Base-by-base conservation (phyloP, 2,797 vertebrate genomes). In the Neosilurus mollespiculum region DNA sequence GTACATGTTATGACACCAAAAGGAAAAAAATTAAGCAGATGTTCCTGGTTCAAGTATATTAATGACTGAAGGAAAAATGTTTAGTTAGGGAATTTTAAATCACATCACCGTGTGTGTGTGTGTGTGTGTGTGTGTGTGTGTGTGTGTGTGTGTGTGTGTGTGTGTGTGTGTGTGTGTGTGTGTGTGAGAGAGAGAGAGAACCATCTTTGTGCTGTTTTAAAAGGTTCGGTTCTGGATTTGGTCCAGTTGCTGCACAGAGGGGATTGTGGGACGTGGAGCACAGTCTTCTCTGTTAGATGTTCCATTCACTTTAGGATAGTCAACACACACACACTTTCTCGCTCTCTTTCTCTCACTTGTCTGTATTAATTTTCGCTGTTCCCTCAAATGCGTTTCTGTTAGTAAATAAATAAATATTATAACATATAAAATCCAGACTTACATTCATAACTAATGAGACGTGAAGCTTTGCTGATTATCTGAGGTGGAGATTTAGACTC, bases 161-260 rank as follows among this genome's bases (percentile, higher is more conserved):
- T 62, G 61, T 18, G 80, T 22, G 67, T 54, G 61, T 26, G 34
- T 24, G 20, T 53, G 43, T 65, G 62, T 65, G 62, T 24, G 62
- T 64, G 26, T 66, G 26, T 30, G 65, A 18, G 66, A 37, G 16
- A 10, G 62, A 6, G 12, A 10, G 65, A 18, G 30, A 51, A 20
- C 20, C 8, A 59, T 59, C 7, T 51, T 26, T 53, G 61, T 30
- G 61, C 62, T 66, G n/a, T 3, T 66, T 56, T 53, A 58, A 78
- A 59, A 79, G 64, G 59, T 75, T 79, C 77, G 78, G 30, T 61
- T 56, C 80, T 87, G 72, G 77, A 71, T 73, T 72, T 22, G 11
- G 30, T 87, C 77, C 84, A 84, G 82, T 70, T 73, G 16, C 72
- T 78, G 64, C 34, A 80, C 64, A 82, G 61, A 51, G 75, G 76